Evolutionary conservation across 2,797 vertebrate species (phyloP), one percentile per base, ranked within the genome.

Genomic region (Darevskia mixta): DNA sequence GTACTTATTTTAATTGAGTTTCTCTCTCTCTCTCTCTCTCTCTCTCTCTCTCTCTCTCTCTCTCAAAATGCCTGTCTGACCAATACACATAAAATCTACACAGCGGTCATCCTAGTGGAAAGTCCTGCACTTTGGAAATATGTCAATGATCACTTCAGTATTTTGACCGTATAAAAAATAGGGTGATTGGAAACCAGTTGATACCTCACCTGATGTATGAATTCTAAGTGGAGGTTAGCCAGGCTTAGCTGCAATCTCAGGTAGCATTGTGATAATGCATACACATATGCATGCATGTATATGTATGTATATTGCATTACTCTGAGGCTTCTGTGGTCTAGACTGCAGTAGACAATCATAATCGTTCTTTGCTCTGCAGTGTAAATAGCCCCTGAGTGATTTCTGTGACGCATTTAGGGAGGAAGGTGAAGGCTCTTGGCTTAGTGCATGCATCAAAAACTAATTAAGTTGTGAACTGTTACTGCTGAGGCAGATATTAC

Each of bases 331-430:
- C 80, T 32, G 9, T 69, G 75, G 45, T 92, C 89, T 89, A 92
- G 81, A 90, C 87, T 75, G 73, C 32, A 1, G 86, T 45, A 82
- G 84, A 83, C 91, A 89, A 92, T 94, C 75, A 32, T 83, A 84
- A 94, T 91, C 82, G 83, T 89, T 67, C 92, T 43, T 45, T 92
- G 90, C 90, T 95, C 88, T 82, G 41, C 92, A 85, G 83, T 32
- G 83, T 72, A 89, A 80, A 89, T 61, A 90, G 88, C 80, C 87
- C 94, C 94, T 91, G 91, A 88, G 86, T 94, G 95, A 86, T 86
- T 96, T 94, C 90, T 89, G 83, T 96, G 92, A 95, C 0, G 61
- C 71, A 91, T 78, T 67, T 92, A 88, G 93, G 94, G 78, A 94
- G 79, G 92, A 94, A 91, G 88, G 87, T 88, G 88, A 76, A 88